Evolutionary conservation across 2,888 invertebrate species (phyloP), one percentile per base, ranked within the genome.

Genomic region (Arctia plantaginis): DNA sequence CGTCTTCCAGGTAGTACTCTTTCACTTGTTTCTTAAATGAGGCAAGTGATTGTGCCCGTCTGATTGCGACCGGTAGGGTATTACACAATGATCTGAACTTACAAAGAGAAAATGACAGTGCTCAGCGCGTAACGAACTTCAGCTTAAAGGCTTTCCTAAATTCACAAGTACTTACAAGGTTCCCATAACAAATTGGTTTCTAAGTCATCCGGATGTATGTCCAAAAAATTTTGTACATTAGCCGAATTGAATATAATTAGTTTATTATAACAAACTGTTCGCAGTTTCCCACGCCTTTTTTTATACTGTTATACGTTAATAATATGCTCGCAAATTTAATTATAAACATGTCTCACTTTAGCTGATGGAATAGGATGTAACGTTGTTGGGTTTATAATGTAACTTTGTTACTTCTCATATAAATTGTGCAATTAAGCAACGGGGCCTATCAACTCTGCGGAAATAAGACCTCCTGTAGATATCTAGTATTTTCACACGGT

Each of bases 281-380:
- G 80, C 75, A 72, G 69, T 77, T 85, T 84, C 84, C 75, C 84
- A 84, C 84, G 78, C 41, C 69, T 72, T 78, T 66, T 39, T 76
- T 84, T 79, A 82, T 74, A 81, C 73, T 55, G 72, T 72, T 80
- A 73, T 76, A 70, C 73, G 66, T 23, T 68, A 71, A 39, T 68
- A 69, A 47, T 47, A 59, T 72, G 44, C 41, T 44, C 33, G 41
- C 41, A 75, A 69, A 75, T 66, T 72, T 71, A 69, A 75, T 72
- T 69, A 71, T 44, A 55, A 64, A 69, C 67, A 65, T 59, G 69
- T 75, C 69, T 23, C n/a, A 71, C 51, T 75, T 64, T 33, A n/a
- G 33, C 23, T 33, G 62, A 71, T 70, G 69, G 66, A 39, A 51
- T 39, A 62, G 27, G 59, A 33, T 67, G 64, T 69, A 62, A 44